Percentiles rank a stretch among this genome's conserved stretches.
Conservation (phyloP, 92 coral and sea anemone species). For the Epizoanthus rinbou region DNA sequence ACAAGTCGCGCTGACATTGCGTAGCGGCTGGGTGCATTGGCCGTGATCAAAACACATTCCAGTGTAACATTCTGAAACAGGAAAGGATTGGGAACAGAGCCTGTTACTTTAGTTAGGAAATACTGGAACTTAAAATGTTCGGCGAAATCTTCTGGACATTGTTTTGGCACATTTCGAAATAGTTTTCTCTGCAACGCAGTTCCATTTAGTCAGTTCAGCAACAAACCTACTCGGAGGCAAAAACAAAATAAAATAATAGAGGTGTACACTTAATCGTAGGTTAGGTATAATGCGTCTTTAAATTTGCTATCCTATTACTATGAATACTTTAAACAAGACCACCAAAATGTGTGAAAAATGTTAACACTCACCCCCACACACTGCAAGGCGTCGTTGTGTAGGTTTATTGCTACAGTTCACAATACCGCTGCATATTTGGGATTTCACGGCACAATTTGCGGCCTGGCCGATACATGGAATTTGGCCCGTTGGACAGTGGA, state of each 20-base stretch:
- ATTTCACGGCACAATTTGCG: constrained; percentile 58
- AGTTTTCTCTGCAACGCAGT: too few relatives aligned
- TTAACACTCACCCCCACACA: constrained; percentile 31
- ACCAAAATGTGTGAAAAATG: neutral
- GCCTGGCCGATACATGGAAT: constrained; percentile 57
- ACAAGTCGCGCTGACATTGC: neutral
- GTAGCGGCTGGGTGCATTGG: neutral
- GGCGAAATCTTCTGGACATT: too few relatives aligned
- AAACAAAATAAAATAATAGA: too few relatives aligned
- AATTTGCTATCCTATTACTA: too few relatives aligned
- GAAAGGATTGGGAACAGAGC: neutral
- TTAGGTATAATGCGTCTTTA: too few relatives aligned
- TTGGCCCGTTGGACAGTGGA: constrained; percentile 47
- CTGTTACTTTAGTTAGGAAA: neutral
- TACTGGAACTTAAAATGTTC: too few relatives aligned
- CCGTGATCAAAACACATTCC: constrained; percentile 43
- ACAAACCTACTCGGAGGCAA: too few relatives aligned
- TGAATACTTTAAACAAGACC: neutral
- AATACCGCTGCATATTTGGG: constrained; percentile 44
- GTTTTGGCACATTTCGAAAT: too few relatives aligned
- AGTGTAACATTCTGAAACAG: constrained; percentile 32
- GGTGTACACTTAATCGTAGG: too few relatives aligned
- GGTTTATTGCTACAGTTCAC: constrained; percentile 48
- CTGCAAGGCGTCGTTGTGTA: constrained; percentile 20
- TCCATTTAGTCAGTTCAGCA: too few relatives aligned